Evolutionary conservation across 2,888 invertebrate genomes (phyloP).

Genomic region (Pristionchus maxplancki): DNA sequence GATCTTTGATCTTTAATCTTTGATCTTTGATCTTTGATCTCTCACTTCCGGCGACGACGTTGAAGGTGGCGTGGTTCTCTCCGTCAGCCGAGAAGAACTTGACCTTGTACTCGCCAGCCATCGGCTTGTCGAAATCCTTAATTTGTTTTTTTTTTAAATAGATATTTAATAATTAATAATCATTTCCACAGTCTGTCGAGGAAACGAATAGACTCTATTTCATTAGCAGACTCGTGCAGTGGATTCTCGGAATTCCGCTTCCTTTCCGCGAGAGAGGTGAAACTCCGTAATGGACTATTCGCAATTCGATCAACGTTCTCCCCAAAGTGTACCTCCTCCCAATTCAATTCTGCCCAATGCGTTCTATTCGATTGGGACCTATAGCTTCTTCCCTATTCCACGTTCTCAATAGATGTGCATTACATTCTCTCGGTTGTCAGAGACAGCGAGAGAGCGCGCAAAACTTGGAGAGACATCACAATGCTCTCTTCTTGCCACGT

Average conservation of each 20-base stretch:
- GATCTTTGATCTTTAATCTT: conserved; percentile 35
- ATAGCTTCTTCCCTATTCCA: neutral
- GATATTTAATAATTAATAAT: neutral
- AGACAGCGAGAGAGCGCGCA: too few relatives aligned
- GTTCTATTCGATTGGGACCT: conserved; percentile 39
- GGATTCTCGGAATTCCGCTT: neutral
- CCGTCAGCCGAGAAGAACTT: conserved; percentile 72
- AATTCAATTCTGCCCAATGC: neutral
- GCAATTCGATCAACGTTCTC: conserved; percentile 7
- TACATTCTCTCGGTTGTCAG: too few relatives aligned
- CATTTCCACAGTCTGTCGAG: neutral
- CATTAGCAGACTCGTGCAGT: neutral
- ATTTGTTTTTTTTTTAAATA: too few relatives aligned
- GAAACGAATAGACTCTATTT: neutral
- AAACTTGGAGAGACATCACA: too few relatives aligned
- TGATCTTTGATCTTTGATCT: conserved; percentile 49
- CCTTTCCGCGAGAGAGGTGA: neutral
- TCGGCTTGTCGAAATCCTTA: conserved; percentile 77
- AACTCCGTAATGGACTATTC: conserved; percentile 26
- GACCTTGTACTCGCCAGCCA: conserved; percentile 77
- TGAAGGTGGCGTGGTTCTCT: conserved; percentile 75
- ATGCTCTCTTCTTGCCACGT: too few relatives aligned
- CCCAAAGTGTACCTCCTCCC: conserved; percentile 32
- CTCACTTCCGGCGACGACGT: conserved; percentile 76
- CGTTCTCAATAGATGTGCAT: too few relatives aligned